Evolutionary conservation across 2,113 vertebrate genomes (phyloP).

Genomic region (Paedocypris sp.): DNA sequence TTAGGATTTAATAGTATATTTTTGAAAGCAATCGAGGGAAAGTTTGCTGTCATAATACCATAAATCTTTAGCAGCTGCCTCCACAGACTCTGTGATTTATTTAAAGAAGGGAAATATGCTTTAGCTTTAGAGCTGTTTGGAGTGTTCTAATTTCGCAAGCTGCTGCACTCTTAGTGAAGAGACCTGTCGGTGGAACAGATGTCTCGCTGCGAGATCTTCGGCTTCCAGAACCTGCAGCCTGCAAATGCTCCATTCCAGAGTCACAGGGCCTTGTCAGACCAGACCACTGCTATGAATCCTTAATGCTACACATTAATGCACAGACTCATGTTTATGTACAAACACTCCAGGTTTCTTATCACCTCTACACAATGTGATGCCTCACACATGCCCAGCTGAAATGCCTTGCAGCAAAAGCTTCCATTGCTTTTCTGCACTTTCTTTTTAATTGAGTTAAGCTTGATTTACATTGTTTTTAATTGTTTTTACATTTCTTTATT

Average conservation of each 20-base stretch:
- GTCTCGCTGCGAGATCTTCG: conserved; percentile 11
- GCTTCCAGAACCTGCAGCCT: neutral
- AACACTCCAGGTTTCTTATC: neutral
- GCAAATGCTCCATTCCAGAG: neutral
- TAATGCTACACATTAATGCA: neutral
- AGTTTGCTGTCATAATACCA: conserved; percentile 1
- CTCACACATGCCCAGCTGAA: neutral
- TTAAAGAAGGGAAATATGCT: conserved; percentile 41
- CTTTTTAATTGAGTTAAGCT: no score
- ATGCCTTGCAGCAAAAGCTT: neutral
- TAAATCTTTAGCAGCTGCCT: conserved; percentile 30
- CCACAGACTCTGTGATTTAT: conserved; percentile 42
- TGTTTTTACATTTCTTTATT: no score
- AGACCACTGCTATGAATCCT: neutral
- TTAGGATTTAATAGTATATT: neutral
- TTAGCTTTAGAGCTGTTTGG: conserved; percentile 28
- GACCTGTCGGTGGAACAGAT: conserved; percentile 12
- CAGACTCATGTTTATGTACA: neutral
- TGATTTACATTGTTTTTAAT: no score
- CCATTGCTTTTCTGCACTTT: no score
- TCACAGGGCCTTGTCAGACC: conserved; percentile 9
- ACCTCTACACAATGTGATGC: neutral
- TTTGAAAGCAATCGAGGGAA: neutral
- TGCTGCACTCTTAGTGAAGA: conserved; percentile 21
- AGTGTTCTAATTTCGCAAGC: conserved; percentile 43